Conservation (phyloP, 1,140 invertebrate genomes). For the Penaeus indicus region DNA sequence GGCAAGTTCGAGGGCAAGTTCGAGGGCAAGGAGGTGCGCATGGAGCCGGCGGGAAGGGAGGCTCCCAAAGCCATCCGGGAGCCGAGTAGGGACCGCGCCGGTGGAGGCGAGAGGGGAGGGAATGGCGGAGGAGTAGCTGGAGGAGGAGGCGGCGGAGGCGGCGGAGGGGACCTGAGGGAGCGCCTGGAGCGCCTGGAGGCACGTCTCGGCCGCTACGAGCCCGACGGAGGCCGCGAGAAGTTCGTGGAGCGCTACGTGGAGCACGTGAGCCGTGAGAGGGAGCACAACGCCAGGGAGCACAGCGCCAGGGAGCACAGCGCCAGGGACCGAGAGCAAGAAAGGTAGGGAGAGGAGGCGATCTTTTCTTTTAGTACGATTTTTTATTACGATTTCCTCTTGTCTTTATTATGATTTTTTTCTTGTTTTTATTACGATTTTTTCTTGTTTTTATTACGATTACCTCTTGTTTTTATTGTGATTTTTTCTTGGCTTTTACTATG, state of each 20-base stretch:
- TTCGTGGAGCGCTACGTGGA: conserved; percentile 51
- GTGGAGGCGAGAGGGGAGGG: too few species aligned
- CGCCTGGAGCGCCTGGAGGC: conserved; percentile 19
- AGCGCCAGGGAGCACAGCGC: conserved; percentile 1
- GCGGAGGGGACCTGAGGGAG: conserved; percentile 6
- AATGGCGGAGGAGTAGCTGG: too few species aligned
- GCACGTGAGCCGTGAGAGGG: conserved; percentile 28
- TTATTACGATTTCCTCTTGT: too few species aligned
- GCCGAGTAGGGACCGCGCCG: conserved; percentile 24
- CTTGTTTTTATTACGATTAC: too few species aligned
- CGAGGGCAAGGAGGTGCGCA: not conserved
- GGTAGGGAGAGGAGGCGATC: too few species aligned
- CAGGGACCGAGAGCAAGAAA: too few species aligned
- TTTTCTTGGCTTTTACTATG: too few species aligned
- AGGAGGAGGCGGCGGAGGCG: too few species aligned
- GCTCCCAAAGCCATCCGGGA: conserved; percentile 11
- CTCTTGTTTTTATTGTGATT: too few species aligned
- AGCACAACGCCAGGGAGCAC: not conserved
- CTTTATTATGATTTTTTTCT: too few species aligned
- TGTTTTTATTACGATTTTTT: too few species aligned
- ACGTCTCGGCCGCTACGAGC: not conserved
- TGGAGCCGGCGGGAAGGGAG: not conserved
- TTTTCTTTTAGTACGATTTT: too few species aligned
- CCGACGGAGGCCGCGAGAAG: conserved; percentile 37
- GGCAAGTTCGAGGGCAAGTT: conserved; percentile 8